These are phyloP conservation scores for Prunella fulvescens DNA, from an alignment of 2,113 vertebrate genomes.

Conservation along the genomic window DNA sequence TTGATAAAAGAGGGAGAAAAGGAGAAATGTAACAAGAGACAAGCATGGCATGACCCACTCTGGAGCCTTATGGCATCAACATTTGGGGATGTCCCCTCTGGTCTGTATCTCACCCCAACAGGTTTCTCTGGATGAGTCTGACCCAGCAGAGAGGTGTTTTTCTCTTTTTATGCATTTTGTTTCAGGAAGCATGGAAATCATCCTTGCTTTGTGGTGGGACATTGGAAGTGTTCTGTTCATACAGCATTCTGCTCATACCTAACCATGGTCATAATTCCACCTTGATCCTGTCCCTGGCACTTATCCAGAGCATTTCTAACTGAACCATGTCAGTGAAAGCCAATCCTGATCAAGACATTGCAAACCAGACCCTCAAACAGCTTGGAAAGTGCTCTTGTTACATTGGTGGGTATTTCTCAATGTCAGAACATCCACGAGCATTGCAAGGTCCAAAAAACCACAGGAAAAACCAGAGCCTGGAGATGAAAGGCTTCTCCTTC, in stretches of 20 bases:
- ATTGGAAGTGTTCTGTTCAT: background rate
- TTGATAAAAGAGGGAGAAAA: background rate
- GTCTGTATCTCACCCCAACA: background rate
- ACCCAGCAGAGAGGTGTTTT: background rate
- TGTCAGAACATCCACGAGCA: background rate
- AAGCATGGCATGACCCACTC: background rate
- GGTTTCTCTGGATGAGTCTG: background rate
- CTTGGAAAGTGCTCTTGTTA: background rate
- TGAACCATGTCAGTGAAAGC: background rate
- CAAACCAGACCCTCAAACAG: background rate
- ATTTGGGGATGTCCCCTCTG: background rate
- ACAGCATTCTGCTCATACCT: background rate
- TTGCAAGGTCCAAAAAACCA: background rate
- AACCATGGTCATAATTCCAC: background rate
- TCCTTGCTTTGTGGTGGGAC: background rate
- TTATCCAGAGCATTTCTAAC: background rate
- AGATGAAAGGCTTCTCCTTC: background rate
- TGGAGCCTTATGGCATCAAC: background rate
- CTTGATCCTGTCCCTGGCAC: background rate
- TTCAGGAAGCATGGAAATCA: background rate
- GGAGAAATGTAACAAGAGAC: background rate
- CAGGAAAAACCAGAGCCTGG: background rate
- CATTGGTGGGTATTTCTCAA: background rate
- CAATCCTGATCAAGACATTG: background rate
- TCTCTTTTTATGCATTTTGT: background rate